Base-by-base conservation (phyloP, 2,888 invertebrate species). In the Melinaea menophilus region DNA sequence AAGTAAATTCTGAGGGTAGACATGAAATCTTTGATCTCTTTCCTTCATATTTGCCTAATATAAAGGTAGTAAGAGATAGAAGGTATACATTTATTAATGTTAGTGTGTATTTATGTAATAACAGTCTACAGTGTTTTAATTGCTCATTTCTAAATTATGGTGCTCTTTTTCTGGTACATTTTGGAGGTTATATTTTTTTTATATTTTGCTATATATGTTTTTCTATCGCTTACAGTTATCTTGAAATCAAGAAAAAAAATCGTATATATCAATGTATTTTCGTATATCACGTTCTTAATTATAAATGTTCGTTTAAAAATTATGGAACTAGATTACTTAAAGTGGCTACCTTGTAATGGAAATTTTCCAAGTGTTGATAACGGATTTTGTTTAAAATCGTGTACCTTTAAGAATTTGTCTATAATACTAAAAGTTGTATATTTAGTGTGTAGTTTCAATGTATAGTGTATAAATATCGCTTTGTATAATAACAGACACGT, bases 31-130 rank as follows among this genome's bases (percentile, higher is more conserved):
- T 63, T 46, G 48, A 72, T 79, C 85, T 82, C 87, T 88, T 79
- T 81, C 84, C 86, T 85, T 85, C 79, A 84, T 88, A 88, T 87
- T 80, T 71, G 65, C 46, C 72, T 67, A 61, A 86, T 88, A 88
- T 88, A 84, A 85, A 85, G 86, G 84, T 75, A 67, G 76, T 73
- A 83, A 67, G 81, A 74, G 83, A 75, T 69, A 51, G 67, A 70
- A 71, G 71, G 63, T 70, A 69, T 62, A 64, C 59, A 59, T 68
- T 62, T 65, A 69, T 35, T 56, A 47, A 13, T 13, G 55, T 54
- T 35, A 34, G 34, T 55, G 46, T 35, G 41, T 46, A 46, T 34
- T 11, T 7, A n/a, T 55, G 34, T 55, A 60, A 55, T 22, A 60
- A 55, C 55, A 45, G 11, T 13, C 11, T 56, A 61, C 35, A 12